Base-by-base conservation (phyloP, 2,888 invertebrate species). In the Nymphalis polychloros region DNA sequence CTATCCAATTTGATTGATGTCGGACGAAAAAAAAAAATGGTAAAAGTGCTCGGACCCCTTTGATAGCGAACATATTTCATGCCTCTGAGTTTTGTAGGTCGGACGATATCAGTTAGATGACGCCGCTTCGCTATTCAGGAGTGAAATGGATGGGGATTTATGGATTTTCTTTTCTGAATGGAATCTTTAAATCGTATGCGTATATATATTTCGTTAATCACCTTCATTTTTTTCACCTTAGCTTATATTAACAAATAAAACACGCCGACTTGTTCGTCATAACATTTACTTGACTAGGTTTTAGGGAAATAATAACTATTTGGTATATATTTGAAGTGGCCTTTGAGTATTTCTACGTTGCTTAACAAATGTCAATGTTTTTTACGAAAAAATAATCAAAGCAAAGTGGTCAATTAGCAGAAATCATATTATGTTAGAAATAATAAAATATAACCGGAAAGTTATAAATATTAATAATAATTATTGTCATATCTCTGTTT, bases 51-150 rank as follows among this genome's bases (percentile, higher is more conserved):
- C 66, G 66, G 71, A 74, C 72, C 75, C 73, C 76, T 87, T 87
- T 88, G 81, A 87, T 85, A 81, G 82, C 81, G 75, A 79, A 84
- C 84, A 86, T 87, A 86, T 88, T 88, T 87, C 79, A 86, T 81
- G 81, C 77, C 76, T 77, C 75, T 75, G 77, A 78, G 79, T 79
- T 84, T 81, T 88, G 78, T 84, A 81, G 84, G 84, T 81, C 83
- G 82, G 78, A 72, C 72, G 76, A 71, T 76, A 75, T 77, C 75
- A 73, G 78, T 76, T 77, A 76, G 78, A 77, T 76, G 77, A 77
- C 76, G 74, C 68, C 74, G 77, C 73, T 75, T 74, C 75, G 76
- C 75, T 78, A 74, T 81, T 78, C 77, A 78, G 72, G 71, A 75
- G 71, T 71, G 70, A 77, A 79, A 80, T 78, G 74, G 75, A 77